Conservation (phyloP, 1,140 invertebrate species). For the Euura saliciscinereae region DNA sequence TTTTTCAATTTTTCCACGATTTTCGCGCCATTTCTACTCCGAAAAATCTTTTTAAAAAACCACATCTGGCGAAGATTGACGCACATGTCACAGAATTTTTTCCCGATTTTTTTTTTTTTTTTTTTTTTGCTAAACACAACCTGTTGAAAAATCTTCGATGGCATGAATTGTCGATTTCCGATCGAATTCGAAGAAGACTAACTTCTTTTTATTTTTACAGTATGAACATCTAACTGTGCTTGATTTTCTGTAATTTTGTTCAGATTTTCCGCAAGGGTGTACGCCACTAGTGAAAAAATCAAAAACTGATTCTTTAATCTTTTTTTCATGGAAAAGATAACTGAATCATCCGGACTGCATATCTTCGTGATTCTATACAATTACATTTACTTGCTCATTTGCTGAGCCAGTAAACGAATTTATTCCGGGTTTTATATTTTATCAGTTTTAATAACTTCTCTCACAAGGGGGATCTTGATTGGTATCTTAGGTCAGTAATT, state of each 20-base stretch:
- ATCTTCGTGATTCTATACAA: background rate
- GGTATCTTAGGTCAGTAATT: too few relatives aligned
- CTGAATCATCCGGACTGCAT: background rate
- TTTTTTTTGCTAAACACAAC: background rate
- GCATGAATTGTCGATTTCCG: background rate
- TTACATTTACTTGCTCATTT: background rate
- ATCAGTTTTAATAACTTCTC: background rate
- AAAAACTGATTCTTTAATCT: background rate
- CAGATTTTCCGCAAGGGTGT: too few relatives aligned
- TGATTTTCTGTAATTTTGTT: background rate
- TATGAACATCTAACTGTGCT: background rate
- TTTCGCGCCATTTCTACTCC: background rate
- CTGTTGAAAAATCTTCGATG: too few relatives aligned
- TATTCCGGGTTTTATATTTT: background rate
- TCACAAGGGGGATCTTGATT: too few relatives aligned
- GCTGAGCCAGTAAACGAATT: background rate
- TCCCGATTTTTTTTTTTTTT: too few relatives aligned
- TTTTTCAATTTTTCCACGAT: background rate
- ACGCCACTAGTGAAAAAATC: background rate
- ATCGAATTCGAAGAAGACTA: background rate
- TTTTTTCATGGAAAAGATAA: background rate
- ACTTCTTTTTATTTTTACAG: background rate
- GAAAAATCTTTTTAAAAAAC: background rate
- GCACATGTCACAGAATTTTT: too few relatives aligned
- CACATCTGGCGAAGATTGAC: background rate